Conservation (phyloP, 2,113 vertebrate species). For the Aix galericulata region DNA sequence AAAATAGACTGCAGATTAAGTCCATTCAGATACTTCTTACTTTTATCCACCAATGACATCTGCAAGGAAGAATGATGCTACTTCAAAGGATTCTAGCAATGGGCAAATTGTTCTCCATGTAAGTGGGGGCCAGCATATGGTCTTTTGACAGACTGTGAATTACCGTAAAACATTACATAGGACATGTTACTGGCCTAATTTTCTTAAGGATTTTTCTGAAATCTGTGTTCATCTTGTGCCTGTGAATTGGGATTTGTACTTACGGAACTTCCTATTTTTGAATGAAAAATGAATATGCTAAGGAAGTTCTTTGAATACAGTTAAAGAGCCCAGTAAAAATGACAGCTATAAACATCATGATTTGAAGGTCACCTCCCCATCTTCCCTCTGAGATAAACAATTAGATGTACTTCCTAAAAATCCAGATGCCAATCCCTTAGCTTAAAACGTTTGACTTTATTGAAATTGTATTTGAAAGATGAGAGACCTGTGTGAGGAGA, state of each 20-base stretch:
- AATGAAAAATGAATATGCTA: not conserved
- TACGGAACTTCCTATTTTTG: not conserved
- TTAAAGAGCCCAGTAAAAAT: not conserved
- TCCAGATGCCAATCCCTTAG: not conserved
- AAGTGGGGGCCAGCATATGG: not conserved
- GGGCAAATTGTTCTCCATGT: not conserved
- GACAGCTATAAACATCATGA: not conserved
- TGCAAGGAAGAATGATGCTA: not conserved
- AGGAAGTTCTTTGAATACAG: not conserved
- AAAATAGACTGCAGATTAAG: not conserved
- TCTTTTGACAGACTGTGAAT: not conserved
- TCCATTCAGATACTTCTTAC: not conserved
- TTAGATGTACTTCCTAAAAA: not conserved
- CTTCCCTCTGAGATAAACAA: not conserved
- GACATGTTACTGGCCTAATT: not conserved
- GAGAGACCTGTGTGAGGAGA: not conserved
- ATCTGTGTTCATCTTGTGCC: not conserved
- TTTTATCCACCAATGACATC: not conserved
- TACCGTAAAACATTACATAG: not conserved
- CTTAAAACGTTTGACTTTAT: not conserved
- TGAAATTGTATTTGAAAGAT: slow-evolving; percentile 19
- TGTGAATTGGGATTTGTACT: not conserved
- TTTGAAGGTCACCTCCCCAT: not conserved
- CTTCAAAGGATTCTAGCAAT: not conserved
- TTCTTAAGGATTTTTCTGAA: not conserved